Evolutionary conservation across 2,888 invertebrate species (phyloP), one percentile per base, ranked within the genome.

Genomic region (Diogma glabrata): DNA sequence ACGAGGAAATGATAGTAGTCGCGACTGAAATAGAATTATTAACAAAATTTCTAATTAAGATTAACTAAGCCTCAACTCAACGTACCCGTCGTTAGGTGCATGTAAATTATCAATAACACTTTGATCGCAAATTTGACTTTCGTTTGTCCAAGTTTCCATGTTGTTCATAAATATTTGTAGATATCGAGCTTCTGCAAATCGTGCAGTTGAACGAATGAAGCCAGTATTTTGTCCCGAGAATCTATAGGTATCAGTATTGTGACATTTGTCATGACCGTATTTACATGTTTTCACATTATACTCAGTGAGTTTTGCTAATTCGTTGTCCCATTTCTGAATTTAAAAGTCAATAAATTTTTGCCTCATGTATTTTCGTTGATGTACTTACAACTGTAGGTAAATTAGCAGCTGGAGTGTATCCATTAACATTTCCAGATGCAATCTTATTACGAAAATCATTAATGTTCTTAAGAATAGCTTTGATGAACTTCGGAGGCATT

Each of bases 391-490:
- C n/a, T n/a, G n/a, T n/a, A 9, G 43, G 20, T 14, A 43, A 22
- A 12, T 22, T 14, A 1, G 43, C n/a, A 6, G 43, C 43, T 22
- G 43, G 12, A 7, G 20, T 14, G 14, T 43, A 43, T 3, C 23
- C 43, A 3, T 12, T 5, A 14, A 43, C n/a, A 6, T 43, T 4
- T 12, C 43, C 43, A 3, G 43, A 43, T 22, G 43, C 43, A n/a
- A 43, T 43, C 23, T 43, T 10, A 20, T 43, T 43, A 43, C 43
- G 43, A 43, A 22, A 43, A 12, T 43, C 43, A 22, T 43, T 43
- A 22, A 43, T 22, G 9, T 8, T 14, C 2, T 43, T 22, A 6
- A 43, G n/a, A 23, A 43, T 43, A 14, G 23, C n/a, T n/a, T n/a
- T n/a, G n/a, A n/a, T n/a, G n/a, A n/a, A n/a, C n/a, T n/a, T n/a